Evolutionary conservation across 2,113 vertebrate species (phyloP).

Genomic region (Chunga burmeisteri): DNA sequence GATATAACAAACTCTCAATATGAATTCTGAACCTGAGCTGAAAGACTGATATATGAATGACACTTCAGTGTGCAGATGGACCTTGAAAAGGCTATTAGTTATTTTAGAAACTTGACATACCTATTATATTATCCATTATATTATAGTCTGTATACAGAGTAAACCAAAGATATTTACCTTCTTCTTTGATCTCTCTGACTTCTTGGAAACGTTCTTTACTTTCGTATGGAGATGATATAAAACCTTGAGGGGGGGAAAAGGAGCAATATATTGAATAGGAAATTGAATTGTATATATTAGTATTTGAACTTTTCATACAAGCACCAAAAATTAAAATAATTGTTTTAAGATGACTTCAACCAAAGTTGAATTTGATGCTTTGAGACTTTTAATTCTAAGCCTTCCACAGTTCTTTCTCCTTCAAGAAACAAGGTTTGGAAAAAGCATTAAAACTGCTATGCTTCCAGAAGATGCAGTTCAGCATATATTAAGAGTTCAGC

Average conservation of each 20-base stretch:
- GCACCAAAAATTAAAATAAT: neutral
- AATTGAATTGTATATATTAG: neutral
- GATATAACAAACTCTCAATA: neutral
- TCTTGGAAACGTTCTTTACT: slow-evolving; percentile 88
- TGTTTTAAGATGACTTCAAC: neutral
- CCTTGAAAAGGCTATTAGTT: neutral
- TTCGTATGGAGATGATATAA: slow-evolving; percentile 85
- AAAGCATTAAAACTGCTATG: neutral
- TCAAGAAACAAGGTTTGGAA: neutral
- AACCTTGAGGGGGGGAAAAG: slow-evolving; percentile 63
- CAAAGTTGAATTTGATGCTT: neutral
- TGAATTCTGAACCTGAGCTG: neutral
- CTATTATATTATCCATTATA: neutral
- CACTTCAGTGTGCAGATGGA: neutral
- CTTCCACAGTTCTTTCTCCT: neutral
- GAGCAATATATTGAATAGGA: neutral
- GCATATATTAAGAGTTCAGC: neutral
- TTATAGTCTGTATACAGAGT: neutral
- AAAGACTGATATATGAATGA: neutral
- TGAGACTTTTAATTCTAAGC: neutral
- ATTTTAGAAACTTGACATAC: neutral
- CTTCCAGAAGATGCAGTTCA: neutral
- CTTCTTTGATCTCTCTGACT: slow-evolving; percentile 81
- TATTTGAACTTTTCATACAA: neutral
- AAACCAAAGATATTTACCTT: slow-evolving; percentile 75